These are phyloP conservation scores for Vannuccia rotundouncinata DNA, from an alignment of 2,888 invertebrate species.

Conservation along the genomic window DNA sequence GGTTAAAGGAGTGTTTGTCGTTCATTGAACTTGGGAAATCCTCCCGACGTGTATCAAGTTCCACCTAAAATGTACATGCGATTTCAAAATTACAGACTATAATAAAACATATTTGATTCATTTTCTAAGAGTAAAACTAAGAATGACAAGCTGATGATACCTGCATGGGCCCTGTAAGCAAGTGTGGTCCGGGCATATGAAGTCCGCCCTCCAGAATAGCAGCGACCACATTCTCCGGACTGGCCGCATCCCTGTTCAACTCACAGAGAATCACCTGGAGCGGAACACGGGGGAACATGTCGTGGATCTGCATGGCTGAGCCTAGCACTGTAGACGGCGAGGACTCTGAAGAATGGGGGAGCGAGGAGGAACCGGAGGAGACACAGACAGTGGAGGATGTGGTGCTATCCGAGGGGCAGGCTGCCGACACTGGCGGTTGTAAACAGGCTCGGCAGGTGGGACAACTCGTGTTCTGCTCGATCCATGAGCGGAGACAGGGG, in stretches of 20 bases:
- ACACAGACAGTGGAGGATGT: not conserved
- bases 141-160: no score
- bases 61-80: no score
- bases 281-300: slow-evolving; percentile 25
- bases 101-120: no score
- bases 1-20: not conserved
- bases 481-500: slow-evolving; percentile 73
- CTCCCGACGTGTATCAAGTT: not conserved
- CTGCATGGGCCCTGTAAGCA: slow-evolving; percentile 33
- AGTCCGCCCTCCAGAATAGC: slow-evolving; percentile 18
- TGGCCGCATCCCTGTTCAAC: not conserved
- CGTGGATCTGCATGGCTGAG: slow-evolving; percentile 12
- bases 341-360: not conserved
- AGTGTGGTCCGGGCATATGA: slow-evolving; percentile 5
- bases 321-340: slow-evolving; percentile 6
- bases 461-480: slow-evolving; percentile 83
- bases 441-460: slow-evolving; percentile 69
- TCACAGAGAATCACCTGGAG: slow-evolving; percentile 30
- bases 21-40: not conserved
- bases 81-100: no score
- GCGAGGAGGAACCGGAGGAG: not conserved
- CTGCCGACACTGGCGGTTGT: not conserved
- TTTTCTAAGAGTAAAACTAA: no score
- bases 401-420: not conserved
- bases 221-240: not conserved